Evolutionary conservation across 2,888 invertebrate species (phyloP), one percentile per base, ranked within the genome.

Genomic region (Rhimphoctona megacephalus): DNA sequence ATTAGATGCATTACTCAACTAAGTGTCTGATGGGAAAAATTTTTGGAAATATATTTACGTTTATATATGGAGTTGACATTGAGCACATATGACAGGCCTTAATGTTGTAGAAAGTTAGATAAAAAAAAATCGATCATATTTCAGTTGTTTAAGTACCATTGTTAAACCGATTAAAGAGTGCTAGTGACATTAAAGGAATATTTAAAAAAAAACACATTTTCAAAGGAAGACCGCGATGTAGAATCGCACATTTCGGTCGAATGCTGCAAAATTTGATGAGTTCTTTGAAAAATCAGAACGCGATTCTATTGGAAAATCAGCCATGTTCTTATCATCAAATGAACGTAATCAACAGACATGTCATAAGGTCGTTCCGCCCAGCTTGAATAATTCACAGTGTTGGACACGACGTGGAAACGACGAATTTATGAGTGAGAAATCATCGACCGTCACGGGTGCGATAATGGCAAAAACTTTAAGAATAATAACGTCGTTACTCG

Each of bases 401-500:
- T 52, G 25, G 70, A 61, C 2, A 19, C 19, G 43, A 49, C 73
- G 81, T 25, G n/a, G 69, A 39, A 74, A 57, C 49, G 54, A 80
- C 80, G 77, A 67, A 74, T 86, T 78, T 81, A 78, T 17, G 83
- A 81, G 83, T 61, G 61, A 78, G 57, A 83, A 80, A 80, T 54
- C 76, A 81, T 80, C 49, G 36, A 49, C 4, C 67, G 73, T 72
- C 67, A 52, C 61, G 22, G 14, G 69, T 25, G 33, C 39, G 69
- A 86, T 61, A 49, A 86, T 86, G 86, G 73, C 83, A 22, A 83
- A 73, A 72, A 73, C 57, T 57, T 81, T 52, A 81, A 81, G 78
- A 78, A 83, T 81, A 83, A 81, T 86, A 30, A 83, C 81, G 81
- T 43, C 52, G 73, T 81, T 86, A 36, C 43, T 83, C 86, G 77